A percentile compares a stretch with the other conserved stretches of the same genome.
These are phyloP conservation scores for Enoplosus armatus DNA, from an alignment of 2,797 vertebrate species.

Conservation along the genomic window DNA sequence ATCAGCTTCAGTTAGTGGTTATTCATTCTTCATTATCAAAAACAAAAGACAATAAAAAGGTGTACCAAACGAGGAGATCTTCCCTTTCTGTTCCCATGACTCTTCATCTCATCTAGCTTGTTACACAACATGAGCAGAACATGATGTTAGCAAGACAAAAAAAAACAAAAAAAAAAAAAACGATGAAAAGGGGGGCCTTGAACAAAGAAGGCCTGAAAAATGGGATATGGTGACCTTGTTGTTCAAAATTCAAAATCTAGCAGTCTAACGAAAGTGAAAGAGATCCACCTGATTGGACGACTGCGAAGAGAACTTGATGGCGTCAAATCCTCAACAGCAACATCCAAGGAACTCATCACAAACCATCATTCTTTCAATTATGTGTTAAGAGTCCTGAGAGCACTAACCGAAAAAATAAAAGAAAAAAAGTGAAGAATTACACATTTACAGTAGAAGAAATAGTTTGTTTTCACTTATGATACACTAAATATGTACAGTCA, in stretches of 20 bases:
- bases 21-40: constrained; percentile 75
- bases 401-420: constrained; percentile 90
- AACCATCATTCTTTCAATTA: constrained; percentile 84
- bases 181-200: constrained; percentile 47
- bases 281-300: constrained; percentile 74
- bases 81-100: constrained; percentile 58
- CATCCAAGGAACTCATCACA: constrained; percentile 71
- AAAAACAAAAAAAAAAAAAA: constrained; percentile 36
- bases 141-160: constrained; percentile 66
- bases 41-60: constrained; percentile 59
- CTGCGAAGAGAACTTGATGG: constrained; percentile 58
- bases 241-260: constrained; percentile 60
- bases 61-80: constrained; percentile 55
- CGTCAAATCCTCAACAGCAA: constrained; percentile 61
- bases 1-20: constrained; percentile 89
- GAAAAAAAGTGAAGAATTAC: constrained; percentile 93
- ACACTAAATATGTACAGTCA: constrained; percentile 98
- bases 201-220: constrained; percentile 67
- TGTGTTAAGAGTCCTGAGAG: constrained; percentile 98
- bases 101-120: constrained; percentile 47
- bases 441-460: constrained; percentile 95
- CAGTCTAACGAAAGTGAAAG: constrained; percentile 61
- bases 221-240: constrained; percentile 70
- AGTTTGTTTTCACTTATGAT: constrained; percentile 93
- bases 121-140: constrained; percentile 59